These are phyloP conservation scores for Ypsolopha scabrella DNA, from an alignment of 2,888 invertebrate species.

Conservation along the genomic window DNA sequence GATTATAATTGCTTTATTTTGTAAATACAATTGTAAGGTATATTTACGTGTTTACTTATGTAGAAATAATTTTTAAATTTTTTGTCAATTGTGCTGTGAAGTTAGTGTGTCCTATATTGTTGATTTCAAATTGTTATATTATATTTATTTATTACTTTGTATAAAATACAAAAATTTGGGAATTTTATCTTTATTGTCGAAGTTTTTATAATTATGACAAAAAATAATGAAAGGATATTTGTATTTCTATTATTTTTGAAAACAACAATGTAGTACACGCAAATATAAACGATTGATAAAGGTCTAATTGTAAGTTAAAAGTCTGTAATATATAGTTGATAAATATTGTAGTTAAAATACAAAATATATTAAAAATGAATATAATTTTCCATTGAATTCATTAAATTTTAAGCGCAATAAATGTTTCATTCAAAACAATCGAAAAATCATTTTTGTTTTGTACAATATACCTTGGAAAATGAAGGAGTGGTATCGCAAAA, in stretches of 20 bases:
- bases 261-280: conserved; percentile 36
- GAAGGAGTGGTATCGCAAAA: neutral
- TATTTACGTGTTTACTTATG: conserved; percentile 64
- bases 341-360: conserved; percentile 67
- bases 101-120: conserved; percentile 37
- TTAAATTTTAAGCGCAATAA: conserved; percentile 49
- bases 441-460: too few relatives aligned
- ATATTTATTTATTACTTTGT: neutral
- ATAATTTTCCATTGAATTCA: conserved; percentile 70
- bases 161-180: neutral
- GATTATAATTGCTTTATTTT: conserved; percentile 57
- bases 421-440: conserved; percentile 22
- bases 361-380: conserved; percentile 68
- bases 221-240: neutral
- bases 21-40: conserved; percentile 67
- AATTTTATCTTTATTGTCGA: too few relatives aligned
- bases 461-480: conserved; percentile 1
- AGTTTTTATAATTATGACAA: too few relatives aligned
- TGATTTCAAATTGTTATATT: conserved; percentile 19
- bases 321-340: conserved; percentile 69
- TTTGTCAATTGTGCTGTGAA: conserved; percentile 70
- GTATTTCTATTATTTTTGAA: neutral
- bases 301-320: conserved; percentile 58
- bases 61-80: conserved; percentile 67
- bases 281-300: conserved; percentile 56